Evolutionary conservation across 2,888 invertebrate species (phyloP).

Genomic region (Epistrophe eligans): DNA sequence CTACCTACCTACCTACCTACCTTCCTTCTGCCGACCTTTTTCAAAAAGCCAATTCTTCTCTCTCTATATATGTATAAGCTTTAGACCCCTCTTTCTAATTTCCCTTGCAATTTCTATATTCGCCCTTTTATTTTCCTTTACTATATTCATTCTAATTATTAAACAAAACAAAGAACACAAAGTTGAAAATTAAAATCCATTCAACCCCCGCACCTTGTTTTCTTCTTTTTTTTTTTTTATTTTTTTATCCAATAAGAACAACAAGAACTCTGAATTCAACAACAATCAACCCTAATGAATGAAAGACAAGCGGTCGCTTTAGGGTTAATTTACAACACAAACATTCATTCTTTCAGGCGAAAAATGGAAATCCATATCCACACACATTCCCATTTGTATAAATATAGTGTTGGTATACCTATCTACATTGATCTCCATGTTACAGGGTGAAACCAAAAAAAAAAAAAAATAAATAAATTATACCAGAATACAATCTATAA

Average conservation of each 20-base stretch:
- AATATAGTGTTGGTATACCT: background rate
- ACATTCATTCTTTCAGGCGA: conserved; percentile 61
- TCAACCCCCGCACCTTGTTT: background rate
- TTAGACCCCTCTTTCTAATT: background rate
- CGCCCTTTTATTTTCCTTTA: background rate
- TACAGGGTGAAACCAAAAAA: conserved; percentile 22
- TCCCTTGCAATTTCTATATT: background rate
- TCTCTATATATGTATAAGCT: no score
- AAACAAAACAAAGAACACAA: conserved; percentile 48
- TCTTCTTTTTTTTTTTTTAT: background rate
- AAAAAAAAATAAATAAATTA: background rate
- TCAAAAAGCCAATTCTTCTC: conserved; percentile 4
- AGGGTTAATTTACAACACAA: conserved; percentile 75
- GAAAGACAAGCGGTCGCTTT: conserved; percentile 76
- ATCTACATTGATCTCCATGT: conserved; percentile 28
- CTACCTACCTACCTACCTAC: background rate
- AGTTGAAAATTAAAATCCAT: conserved; percentile 65
- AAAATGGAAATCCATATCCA: conserved; percentile 38
- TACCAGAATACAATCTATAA: conserved; percentile 33
- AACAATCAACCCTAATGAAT: conserved; percentile 76
- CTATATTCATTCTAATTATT: conserved; percentile 10
- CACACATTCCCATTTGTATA: background rate
- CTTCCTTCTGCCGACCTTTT: background rate
- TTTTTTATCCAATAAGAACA: conserved; percentile 20
- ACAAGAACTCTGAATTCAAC: conserved; percentile 57